Percentiles rank a stretch among this genome's conserved stretches.
Evolutionary conservation across 2,888 invertebrate species (phyloP).

Genomic region (Heliothis peltigera): DNA sequence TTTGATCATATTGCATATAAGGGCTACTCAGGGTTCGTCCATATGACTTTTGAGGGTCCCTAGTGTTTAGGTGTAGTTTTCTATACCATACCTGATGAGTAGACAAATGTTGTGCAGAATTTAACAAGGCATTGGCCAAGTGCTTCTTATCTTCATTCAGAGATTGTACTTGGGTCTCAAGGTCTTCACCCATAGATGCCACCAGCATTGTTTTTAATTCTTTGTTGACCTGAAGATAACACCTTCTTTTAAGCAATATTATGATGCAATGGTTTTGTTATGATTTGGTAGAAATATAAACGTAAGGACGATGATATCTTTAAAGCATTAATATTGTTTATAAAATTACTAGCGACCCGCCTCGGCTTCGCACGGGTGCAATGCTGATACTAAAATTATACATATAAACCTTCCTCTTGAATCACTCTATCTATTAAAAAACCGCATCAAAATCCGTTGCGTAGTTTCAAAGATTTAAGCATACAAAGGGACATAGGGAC

Average conservation of each 20-base stretch:
- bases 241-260: background rate
- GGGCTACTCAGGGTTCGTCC: no score
- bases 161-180: constrained; percentile 96
- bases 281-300: background rate
- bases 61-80: background rate
- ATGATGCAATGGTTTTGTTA: constrained; percentile 28
- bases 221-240: constrained; percentile 92
- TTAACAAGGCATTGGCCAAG: constrained; percentile 95
- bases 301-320: constrained; percentile 6
- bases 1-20: no score
- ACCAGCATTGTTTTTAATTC: constrained; percentile 98
- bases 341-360: no score
- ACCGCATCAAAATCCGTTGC: no score
- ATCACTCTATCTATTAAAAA: no score
- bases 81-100: constrained; percentile 92
- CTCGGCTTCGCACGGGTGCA: no score
- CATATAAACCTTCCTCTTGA: no score
- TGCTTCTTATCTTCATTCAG: constrained; percentile 97
- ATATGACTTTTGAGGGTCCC: no score
- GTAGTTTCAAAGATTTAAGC: no score
- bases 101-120: constrained; percentile 95
- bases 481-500: no score
- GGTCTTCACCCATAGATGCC: constrained; percentile 98
- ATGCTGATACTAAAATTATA: no score
- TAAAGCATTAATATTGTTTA: constrained; percentile 2